These are phyloP conservation scores for Pristionchus exspectatus DNA, from an alignment of 2,888 invertebrate species.

Conservation along the genomic window DNA sequence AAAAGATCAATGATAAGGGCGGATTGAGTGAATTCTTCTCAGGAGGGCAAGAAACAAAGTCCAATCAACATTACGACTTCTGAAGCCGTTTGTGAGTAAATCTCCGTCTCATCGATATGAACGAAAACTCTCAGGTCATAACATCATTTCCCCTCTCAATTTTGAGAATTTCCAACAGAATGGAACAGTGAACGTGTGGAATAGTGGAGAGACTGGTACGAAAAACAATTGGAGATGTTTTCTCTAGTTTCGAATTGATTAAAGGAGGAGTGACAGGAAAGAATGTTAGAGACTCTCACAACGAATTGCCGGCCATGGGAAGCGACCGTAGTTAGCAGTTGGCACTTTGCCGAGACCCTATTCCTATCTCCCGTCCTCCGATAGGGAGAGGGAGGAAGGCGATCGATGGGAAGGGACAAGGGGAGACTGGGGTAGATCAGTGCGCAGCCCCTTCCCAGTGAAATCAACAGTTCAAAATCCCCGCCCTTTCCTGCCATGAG, in stretches of 20 bases:
- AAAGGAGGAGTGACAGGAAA: too few relatives aligned
- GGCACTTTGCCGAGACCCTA: too few relatives aligned
- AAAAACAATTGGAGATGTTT: not conserved
- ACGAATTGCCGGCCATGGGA: too few relatives aligned
- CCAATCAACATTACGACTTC: not conserved
- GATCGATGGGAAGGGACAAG: too few relatives aligned
- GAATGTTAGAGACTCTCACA: too few relatives aligned
- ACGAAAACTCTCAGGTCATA: not conserved
- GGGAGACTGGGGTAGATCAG: too few relatives aligned
- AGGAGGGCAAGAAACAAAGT: not conserved
- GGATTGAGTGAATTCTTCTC: not conserved
- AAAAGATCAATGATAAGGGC: not conserved
- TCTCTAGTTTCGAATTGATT: not conserved
- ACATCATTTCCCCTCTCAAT: not conserved
- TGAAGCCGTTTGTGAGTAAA: not conserved
- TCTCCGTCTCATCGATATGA: not conserved
- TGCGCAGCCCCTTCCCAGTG: too few relatives aligned
- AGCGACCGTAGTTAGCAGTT: too few relatives aligned
- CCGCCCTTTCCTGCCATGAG: too few relatives aligned
- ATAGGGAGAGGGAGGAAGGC: too few relatives aligned
- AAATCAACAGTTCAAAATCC: too few relatives aligned
- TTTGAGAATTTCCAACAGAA: constrained; percentile 2
- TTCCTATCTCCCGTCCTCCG: too few relatives aligned
- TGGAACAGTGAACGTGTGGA: not conserved
- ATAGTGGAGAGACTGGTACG: constrained; percentile 21